Base-by-base conservation (phyloP, 2,888 invertebrate genomes). In the Himalopsyche anomala region DNA sequence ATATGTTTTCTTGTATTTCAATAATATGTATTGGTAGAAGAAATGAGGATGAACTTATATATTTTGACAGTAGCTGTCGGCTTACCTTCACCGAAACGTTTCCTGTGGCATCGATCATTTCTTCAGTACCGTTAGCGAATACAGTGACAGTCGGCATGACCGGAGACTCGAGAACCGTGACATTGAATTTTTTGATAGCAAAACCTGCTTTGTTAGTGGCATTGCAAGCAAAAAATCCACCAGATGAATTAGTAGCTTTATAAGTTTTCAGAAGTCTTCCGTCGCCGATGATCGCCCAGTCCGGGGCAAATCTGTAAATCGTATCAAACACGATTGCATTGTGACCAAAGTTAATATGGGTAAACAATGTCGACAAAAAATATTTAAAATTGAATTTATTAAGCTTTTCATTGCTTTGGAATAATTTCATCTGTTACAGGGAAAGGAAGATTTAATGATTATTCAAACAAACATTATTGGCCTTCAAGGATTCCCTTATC, bases 151-250 rank as follows among this genome's bases (percentile, higher is more conserved):
- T 54, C 2, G 87, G 87, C 2, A 81, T 28, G 38, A 36, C 12
- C 1, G 91, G 90, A 0, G 89, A 89, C 0, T 90, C 91, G n/a
- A 93, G 91, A 0, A 95, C 92, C 36, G 91, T 90, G 55, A 95
- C 92, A 82, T 92, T 90, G 89, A 94, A 95, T 84, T 91, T 90
- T 19, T 94, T 91, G 86, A 92, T 92, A 0, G 93, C 91, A 0
- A 91, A 90, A 0, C 96, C 96, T 0, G 94, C 95, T 81, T 91
- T 91, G 90, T 95, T 96, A n/a, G 90, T 90, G 0, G 95, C 95
- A 17, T 92, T 91, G 89, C 96, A 96, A 0, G 92, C 93, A 90
- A 94, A 95, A 38, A 92, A 89, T 0, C 95, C 95, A 80, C 91
- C 92, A 19, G 94, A 91, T 1, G 87, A 62, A 0, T 87, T 40